Conservation (phyloP, 1,140 invertebrate genomes). For the Eufriesea mexicana region DNA sequence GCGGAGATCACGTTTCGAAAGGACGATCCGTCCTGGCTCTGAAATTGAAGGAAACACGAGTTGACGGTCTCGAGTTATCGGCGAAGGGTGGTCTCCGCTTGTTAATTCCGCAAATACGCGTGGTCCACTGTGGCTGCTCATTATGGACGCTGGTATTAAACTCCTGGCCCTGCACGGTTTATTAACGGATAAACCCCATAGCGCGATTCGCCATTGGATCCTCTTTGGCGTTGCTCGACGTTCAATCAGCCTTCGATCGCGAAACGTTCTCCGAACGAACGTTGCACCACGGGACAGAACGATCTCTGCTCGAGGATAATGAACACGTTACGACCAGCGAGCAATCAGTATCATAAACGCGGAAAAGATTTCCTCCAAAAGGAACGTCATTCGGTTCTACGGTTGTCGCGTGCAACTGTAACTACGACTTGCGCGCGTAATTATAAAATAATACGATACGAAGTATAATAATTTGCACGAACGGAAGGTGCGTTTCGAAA, state of each 20-base stretch:
- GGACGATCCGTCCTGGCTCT: not conserved
- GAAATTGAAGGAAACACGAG: constrained; percentile 55
- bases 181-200: not conserved
- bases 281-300: too few species aligned
- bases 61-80: constrained; percentile 47
- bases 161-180: not conserved
- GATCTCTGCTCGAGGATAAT: too few species aligned
- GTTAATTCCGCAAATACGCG: constrained; percentile 26
- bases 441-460: not conserved
- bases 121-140: not conserved
- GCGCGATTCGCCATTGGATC: not conserved
- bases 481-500: not conserved
- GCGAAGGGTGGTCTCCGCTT: not conserved
- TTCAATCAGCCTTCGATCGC: not conserved
- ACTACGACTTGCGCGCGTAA: not conserved
- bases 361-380: too few species aligned
- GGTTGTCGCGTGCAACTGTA: too few species aligned
- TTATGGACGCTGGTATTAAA: constrained; percentile 7
- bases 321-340: too few species aligned
- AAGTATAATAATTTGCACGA: not conserved
- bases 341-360: too few species aligned
- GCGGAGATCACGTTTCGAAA: constrained; percentile 49
- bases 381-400: too few species aligned
- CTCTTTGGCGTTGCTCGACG: not conserved
- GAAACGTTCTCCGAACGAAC: too few species aligned